A percentile compares a stretch with the other conserved stretches of the same genome.
phyloP scores from a whole-genome alignment of 2,113 vertebrate species.

The Paraplagusia blochii region DNA sequence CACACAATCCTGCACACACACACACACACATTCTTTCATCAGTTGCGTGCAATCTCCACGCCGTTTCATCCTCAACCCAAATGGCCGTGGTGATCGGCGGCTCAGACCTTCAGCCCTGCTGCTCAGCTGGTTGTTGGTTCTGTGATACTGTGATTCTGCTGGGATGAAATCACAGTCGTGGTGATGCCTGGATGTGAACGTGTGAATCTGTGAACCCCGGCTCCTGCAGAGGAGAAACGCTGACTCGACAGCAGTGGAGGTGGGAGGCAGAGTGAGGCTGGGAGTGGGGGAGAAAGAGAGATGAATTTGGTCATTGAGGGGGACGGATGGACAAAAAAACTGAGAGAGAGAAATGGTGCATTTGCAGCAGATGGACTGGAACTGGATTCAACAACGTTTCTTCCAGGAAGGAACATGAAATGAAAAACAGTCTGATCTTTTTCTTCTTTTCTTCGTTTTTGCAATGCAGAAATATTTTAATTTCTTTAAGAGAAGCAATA shows the following conservation, averaged over 20 bases:
- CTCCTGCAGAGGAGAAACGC: slow-evolving; percentile 61
- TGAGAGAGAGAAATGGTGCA: slow-evolving; percentile 1
- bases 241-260: slow-evolving; percentile 50
- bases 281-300: neutral
- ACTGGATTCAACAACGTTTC: slow-evolving; percentile 33
- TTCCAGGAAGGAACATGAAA: slow-evolving; percentile 55
- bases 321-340: slow-evolving; percentile 19
- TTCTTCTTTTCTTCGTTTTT: too few species aligned
- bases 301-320: slow-evolving; percentile 18
- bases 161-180: too few species aligned
- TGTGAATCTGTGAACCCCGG: slow-evolving; percentile 39
- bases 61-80: slow-evolving; percentile 6
- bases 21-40: neutral
- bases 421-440: slow-evolving; percentile 23
- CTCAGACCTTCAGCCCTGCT: neutral
- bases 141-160: slow-evolving; percentile 2
- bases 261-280: slow-evolving; percentile 1
- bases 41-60: slow-evolving; percentile 10
- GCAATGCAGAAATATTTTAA: too few species aligned
- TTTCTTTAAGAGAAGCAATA: too few species aligned
- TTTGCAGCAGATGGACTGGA: slow-evolving; percentile 30
- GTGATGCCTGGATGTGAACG: slow-evolving; percentile 15
- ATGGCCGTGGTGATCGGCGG: slow-evolving; percentile 1
- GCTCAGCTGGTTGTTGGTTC: too few species aligned
- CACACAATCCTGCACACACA: slow-evolving; percentile 5